phyloP scores from a whole-genome alignment of 2,888 invertebrate species.

The Drosophila helvetica region DNA sequence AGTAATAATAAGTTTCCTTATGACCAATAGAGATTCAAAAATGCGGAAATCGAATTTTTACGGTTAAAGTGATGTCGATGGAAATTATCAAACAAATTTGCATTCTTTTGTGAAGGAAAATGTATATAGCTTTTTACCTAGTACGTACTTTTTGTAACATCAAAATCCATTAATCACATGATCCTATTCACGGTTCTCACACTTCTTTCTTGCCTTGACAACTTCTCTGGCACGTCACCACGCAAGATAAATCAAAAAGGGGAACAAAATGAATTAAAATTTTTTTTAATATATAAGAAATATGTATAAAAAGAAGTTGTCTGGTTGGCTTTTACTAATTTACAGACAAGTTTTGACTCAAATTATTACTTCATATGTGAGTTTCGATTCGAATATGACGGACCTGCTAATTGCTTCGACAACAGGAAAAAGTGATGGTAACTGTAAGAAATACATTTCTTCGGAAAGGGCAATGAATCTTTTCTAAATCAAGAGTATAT shows the following conservation, averaged over 20 bases:
- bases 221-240: neutral
- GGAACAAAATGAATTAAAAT: constrained; percentile 5
- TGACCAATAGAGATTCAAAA: neutral
- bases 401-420: constrained; percentile 55
- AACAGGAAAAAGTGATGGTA: constrained; percentile 19
- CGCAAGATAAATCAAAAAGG: too few species aligned
- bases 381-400: constrained; percentile 27
- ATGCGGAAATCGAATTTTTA: too few species aligned
- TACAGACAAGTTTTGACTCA: constrained; percentile 59
- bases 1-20: too few species aligned
- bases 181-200: neutral
- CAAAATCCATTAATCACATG: neutral
- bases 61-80: too few species aligned
- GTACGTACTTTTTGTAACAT: neutral
- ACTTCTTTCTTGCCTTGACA: neutral
- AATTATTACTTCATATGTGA: constrained; percentile 46
- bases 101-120: too few species aligned
- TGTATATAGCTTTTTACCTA: too few species aligned
- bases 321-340: constrained; percentile 64
- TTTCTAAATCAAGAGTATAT: neutral
- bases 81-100: too few species aligned
- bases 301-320: constrained; percentile 20
- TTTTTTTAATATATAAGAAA: constrained; percentile 23
- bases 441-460: neutral
- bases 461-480: neutral